phyloP scores from a whole-genome alignment of 1,140 invertebrate species.

The Pomphorhynchus laevis region DNA sequence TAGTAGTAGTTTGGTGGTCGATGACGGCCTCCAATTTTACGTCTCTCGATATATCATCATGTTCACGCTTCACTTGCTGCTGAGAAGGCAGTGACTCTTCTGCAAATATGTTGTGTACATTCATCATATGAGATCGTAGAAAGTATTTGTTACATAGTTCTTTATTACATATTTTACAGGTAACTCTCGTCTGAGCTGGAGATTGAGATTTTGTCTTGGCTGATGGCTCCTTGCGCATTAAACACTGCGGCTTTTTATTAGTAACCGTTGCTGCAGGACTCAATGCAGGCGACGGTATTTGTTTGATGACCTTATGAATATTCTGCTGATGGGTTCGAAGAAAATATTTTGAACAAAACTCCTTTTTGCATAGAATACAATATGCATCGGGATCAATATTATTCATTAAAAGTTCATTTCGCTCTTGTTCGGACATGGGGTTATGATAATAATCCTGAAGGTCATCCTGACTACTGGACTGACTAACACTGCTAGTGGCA shows the following conservation, averaged over 20 bases:
- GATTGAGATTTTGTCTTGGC: neutral
- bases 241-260: neutral
- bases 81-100: too few relatives aligned
- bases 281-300: neutral
- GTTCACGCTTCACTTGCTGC: too few relatives aligned
- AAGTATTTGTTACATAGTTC: conserved; percentile 80
- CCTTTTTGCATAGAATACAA: conserved; percentile 29
- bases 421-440: conserved; percentile 3
- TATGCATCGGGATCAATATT: conserved; percentile 48
- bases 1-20: too few relatives aligned
- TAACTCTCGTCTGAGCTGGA: conserved; percentile 16
- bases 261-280: neutral
- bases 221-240: neutral
- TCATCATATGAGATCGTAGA: conserved; percentile 53
- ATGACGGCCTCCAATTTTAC: too few relatives aligned
- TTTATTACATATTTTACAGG: conserved; percentile 59
- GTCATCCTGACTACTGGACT: too few relatives aligned
- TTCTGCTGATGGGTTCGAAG: conserved; percentile 16
- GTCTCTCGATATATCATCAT: too few relatives aligned
- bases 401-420: conserved; percentile 17
- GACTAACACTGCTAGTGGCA: too few relatives aligned
- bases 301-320: conserved; percentile 5
- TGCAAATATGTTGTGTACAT: conserved; percentile 54
- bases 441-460: neutral
- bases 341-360: conserved; percentile 25